A percentile compares a stretch with the other conserved stretches of the same genome.
Conservation (phyloP, 2,888 invertebrate genomes). For the Andrena bucephala region DNA sequence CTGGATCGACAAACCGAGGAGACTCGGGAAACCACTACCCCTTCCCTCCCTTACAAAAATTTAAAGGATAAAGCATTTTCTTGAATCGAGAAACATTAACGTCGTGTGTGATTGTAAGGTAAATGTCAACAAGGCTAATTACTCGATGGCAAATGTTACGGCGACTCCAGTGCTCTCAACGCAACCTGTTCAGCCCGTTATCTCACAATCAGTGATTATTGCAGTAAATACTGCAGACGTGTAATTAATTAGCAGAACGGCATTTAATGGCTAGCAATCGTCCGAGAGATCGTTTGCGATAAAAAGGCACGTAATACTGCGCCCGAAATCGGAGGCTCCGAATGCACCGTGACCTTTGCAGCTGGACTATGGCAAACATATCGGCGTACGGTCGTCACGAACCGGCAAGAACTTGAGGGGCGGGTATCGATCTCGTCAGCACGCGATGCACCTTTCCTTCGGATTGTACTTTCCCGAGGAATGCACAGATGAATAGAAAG, state of each 20-base stretch:
- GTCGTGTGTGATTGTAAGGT: neutral
- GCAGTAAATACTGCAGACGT: neutral
- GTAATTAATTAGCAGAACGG: slow-evolving; percentile 10
- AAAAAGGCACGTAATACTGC: neutral
- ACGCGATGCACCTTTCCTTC: slow-evolving; percentile 23
- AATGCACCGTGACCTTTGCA: slow-evolving; percentile 51
- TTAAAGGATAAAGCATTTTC: neutral
- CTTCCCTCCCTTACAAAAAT: neutral
- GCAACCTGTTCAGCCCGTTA: slow-evolving; percentile 3
- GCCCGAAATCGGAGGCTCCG: slow-evolving; percentile 12
- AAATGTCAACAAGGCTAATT: slow-evolving; percentile 27
- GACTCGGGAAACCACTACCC: neutral
- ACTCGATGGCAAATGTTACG: slow-evolving; percentile 11
- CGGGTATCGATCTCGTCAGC: slow-evolving; percentile 42
- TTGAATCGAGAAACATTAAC: neutral
- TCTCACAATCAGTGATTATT: slow-evolving; percentile 1
- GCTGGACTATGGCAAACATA: slow-evolving; percentile 37
- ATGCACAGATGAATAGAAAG: slow-evolving; percentile 37
- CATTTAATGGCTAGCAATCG: neutral
- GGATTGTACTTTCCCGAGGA: slow-evolving; percentile 12
- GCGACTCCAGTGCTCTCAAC: neutral
- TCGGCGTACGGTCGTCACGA: slow-evolving; percentile 43
- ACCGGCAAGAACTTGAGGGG: slow-evolving; percentile 23
- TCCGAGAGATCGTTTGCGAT: neutral
- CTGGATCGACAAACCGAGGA: neutral